phyloP scores from a whole-genome alignment of 2,113 vertebrate species.

The Laticauda colubrina region DNA sequence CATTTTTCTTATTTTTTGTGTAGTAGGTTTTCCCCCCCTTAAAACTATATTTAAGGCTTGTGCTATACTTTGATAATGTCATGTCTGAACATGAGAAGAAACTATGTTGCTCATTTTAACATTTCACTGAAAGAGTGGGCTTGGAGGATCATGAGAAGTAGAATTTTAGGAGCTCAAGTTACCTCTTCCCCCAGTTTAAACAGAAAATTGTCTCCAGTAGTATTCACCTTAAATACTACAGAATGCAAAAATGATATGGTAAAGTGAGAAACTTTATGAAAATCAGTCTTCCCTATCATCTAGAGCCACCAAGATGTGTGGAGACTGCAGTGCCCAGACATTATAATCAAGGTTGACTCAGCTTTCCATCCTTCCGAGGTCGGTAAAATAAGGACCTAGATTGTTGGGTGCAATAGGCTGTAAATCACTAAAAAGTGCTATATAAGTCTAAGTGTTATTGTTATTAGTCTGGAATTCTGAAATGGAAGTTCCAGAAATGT shows the following conservation, averaged over 20 bases:
- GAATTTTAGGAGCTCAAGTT: neutral
- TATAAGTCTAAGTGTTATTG: neutral
- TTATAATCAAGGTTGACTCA: neutral
- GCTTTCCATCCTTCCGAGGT: too few relatives aligned
- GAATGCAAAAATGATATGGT: neutral
- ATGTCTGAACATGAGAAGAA: neutral
- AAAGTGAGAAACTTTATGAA: neutral
- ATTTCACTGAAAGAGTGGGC: neutral
- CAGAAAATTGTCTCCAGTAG: neutral
- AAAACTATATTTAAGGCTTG: neutral
- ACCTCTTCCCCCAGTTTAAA: neutral
- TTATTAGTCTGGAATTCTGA: neutral
- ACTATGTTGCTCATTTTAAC: neutral
- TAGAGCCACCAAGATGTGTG: neutral
- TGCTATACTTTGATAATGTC: neutral
- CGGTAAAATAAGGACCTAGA: too few relatives aligned
- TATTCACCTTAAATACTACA: neutral
- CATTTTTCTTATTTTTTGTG: neutral
- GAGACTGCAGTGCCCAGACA: neutral
- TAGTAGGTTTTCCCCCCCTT: rapidly evolving
- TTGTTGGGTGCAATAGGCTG: too few relatives aligned
- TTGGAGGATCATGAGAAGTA: neutral
- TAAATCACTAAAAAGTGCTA: neutral
- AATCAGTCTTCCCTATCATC: neutral
- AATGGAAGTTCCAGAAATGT: neutral